Evolutionary conservation across 1,140 invertebrate genomes (phyloP), one percentile per base, ranked within the genome.

Genomic region (Bombus polaris): DNA sequence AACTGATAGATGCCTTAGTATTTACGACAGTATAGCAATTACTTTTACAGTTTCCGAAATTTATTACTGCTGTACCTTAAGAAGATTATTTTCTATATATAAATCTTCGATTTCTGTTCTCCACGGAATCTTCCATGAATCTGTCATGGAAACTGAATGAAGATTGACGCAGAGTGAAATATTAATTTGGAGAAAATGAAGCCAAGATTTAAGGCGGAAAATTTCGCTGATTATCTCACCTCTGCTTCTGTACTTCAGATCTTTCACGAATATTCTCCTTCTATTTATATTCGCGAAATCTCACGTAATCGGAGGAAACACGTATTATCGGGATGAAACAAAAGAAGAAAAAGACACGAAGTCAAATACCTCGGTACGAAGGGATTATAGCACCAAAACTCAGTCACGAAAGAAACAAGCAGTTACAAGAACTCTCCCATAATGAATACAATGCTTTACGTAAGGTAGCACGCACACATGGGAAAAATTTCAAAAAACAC

Each of bases 391-490:
- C 83, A 72, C 68, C 65, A 62, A 84, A 84, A 84, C 18, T 80
- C 57, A 84, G 76, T 71, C 83, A 84, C 83, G 83, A 84, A 84
- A 71, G 83, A 53, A 84, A 79, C 76, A 42, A 62, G 39, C 39
- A 47, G 66, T 44, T 84, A 79, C 65, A 71, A 79, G 76, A 79
- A 79, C 68, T 84, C 83, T 84, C 76, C 39, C 83, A 79, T 79
- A 84, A 62, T 84, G 83, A 84, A 84, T 84, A 84, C 83, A 84
- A 84, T 84, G 66, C 83, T 84, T 84, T 84, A 72, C 83, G 83
- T 84, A 84, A 84, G 75, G 32, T 39, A n/a, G n/a, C 39, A 71
- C 74, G 39, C 39, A 77, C 18, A 79, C 75, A 79, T 84, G 83
- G 83, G 83, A 84, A 72, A 53, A 84, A 47, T 25, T 72, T 84